Base-by-base conservation (phyloP, 2,113 vertebrate genomes). In the Myotis brandtii region DNA sequence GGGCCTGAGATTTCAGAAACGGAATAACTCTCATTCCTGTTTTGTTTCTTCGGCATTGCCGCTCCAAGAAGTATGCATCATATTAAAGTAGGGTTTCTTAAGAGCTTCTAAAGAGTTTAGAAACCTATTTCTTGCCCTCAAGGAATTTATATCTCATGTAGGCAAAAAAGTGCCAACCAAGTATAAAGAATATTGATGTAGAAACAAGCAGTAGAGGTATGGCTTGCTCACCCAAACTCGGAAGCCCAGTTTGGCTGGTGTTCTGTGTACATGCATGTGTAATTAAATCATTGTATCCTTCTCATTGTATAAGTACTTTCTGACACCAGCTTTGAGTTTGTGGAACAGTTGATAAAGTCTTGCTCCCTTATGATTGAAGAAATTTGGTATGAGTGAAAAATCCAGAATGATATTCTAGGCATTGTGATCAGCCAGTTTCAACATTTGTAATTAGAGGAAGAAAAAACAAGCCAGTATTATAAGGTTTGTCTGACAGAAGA, bases 21-120 rank as follows among this genome's bases (percentile, higher is more conserved):
- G 20, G 69, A 92, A 16, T 94, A 77, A 52, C 50, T 84, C 16
- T 88, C 20, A 34, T 90, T 92, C 27, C 40, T 75, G 50, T 82
- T 97, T 86, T 77, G 62, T 85, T 70, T 96, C 91, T 83, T 50
- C 67, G 46, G 18, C 66, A 92, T 76, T 67, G 85, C 50, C 25
- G 76, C 54, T 86, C 90, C 16, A 77, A 77, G 76, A 93, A 85
- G 66, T 92, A 85, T 59, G 86, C 12, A 67, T 88, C 21, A 9
- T 77, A 88, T 88, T 85, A 88, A 83, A 76, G 6, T 73, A 92
- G 64, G 32, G 77, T 62, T 97, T 96, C 69, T 84, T 93, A 67
- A 82, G 84, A 85, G n/a, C 37, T 56, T 72, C 13, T 79, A 27
- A 94, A 93, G 25, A 70, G 8, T 69, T 94, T 69, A 27, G 89